A percentile compares a stretch with the other conserved stretches of the same genome.
Evolutionary conservation across 2,888 invertebrate species (phyloP).

Genomic region (Dyspetes luteomarginatus): DNA sequence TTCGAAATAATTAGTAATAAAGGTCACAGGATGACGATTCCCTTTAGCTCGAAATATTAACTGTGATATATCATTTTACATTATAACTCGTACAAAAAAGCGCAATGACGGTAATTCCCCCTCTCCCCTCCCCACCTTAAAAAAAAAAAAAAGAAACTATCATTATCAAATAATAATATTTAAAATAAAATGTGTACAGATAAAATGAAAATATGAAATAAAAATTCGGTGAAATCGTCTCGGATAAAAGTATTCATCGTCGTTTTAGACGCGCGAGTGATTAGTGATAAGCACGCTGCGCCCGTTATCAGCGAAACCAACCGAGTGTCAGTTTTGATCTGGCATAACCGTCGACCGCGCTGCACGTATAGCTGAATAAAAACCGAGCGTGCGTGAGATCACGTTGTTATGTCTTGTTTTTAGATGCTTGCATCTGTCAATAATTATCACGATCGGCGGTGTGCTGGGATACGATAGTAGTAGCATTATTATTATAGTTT

Average conservation of each 20-base stretch:
- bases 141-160: too few relatives aligned
- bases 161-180: not conserved
- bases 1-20: too few relatives aligned
- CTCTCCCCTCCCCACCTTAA: not conserved
- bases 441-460: constrained; percentile 53
- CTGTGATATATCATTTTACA: too few relatives aligned
- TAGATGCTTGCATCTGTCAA: constrained; percentile 60
- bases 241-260: constrained; percentile 20
- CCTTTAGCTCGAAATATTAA: too few relatives aligned
- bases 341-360: constrained; percentile 40
- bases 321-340: constrained; percentile 53
- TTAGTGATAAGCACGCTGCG: constrained; percentile 27
- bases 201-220: not conserved
- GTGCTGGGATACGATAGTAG: not conserved
- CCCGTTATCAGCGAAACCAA: constrained; percentile 47
- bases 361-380: constrained; percentile 1
- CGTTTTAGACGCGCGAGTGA: constrained; percentile 24
- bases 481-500: constrained; percentile 1
- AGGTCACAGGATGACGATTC: too few relatives aligned
- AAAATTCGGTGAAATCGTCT: constrained; percentile 38
- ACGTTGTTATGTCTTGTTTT: constrained; percentile 34
- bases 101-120: not conserved
- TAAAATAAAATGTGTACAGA: not conserved
- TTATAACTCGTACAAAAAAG: too few relatives aligned
- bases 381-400: not conserved